These are phyloP conservation scores for Smutsia gigantea DNA, from an alignment of 2,797 vertebrate species.

Conservation along the genomic window DNA sequence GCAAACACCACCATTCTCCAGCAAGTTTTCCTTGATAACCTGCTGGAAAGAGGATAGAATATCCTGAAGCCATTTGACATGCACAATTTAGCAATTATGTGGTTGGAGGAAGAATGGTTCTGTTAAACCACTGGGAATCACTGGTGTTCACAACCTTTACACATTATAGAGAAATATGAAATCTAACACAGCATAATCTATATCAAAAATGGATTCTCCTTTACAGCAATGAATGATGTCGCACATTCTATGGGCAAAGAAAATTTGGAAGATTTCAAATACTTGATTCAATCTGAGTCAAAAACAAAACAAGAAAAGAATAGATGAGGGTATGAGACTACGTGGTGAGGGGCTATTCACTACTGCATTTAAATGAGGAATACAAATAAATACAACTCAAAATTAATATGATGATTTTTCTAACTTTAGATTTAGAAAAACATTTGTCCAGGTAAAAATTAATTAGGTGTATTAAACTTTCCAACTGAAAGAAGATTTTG, in stretches of 20 bases:
- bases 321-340: not conserved
- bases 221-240: conserved; percentile 49
- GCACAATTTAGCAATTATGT: conserved; percentile 89
- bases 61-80: conserved; percentile 87
- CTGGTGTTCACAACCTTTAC: conserved; percentile 80
- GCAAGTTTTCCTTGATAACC: conserved; percentile 86
- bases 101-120: conserved; percentile 84
- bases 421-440: not conserved
- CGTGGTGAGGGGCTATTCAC: not conserved
- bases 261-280: conserved; percentile 55
- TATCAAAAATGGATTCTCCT: conserved; percentile 72
- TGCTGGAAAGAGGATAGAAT: conserved; percentile 84
- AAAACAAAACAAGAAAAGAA: not conserved
- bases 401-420: conserved; percentile 29
- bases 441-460: conserved; percentile 32
- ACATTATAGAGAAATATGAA: conserved; percentile 83
- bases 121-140: conserved; percentile 80
- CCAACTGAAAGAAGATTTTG: not conserved
- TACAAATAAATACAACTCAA: conserved; percentile 4
- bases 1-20: conserved; percentile 84
- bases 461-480: conserved; percentile 41
- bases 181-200: conserved; percentile 78
- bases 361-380: conserved; percentile 14
- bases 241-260: conserved; percentile 17
- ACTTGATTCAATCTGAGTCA: not conserved